Evolutionary conservation across 2,888 invertebrate genomes (phyloP), one percentile per base, ranked within the genome.

Genomic region (Cacoxenus indagator): DNA sequence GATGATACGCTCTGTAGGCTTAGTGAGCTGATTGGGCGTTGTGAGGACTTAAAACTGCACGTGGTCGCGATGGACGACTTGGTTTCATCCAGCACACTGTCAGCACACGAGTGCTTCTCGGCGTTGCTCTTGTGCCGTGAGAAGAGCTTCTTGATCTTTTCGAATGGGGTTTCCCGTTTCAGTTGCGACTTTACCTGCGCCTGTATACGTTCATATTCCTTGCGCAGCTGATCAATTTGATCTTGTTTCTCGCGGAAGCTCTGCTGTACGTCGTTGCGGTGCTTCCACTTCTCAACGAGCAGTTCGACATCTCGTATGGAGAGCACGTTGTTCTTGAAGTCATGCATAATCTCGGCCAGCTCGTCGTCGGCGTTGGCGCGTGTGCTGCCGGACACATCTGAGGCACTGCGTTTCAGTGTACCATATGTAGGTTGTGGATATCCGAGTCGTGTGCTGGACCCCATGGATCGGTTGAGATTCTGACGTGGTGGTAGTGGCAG

Each of bases 301-400:
- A 93, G 92, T 86, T 96, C 96, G 0, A 95, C 94, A 89, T 96
- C 95, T 0, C 92, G 91, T 82, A 96, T 94, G 0, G 94, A 93
- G 75, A 95, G 93, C 2, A 95, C 95, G 83, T 96, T 95, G 82
- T 95, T 95, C 86, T 96, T 96, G 82, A 95, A 96, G 82, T 96
- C 95, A 82, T 93, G 94, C 85, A 96, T 94, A 64, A 96, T 95
- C 88, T 96, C 95, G 2, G 94, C 91, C 69, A 96, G 89, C 84
- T 96, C 95, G 73, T 94, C 94, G 84, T 95, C 88, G 4, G 85
- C 88, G 71, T 87, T 88, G 17, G 83, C 81, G 0, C 86, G 84
- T 0, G 78, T 78, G 48, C 76, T 78, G 65, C 82, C 83, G 1
- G 88, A 87, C 9, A 86, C 85, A 71, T 88, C 87, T 64, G 87